Conservation (phyloP, 2,888 invertebrate genomes). For the Drosophila niveifrons region DNA sequence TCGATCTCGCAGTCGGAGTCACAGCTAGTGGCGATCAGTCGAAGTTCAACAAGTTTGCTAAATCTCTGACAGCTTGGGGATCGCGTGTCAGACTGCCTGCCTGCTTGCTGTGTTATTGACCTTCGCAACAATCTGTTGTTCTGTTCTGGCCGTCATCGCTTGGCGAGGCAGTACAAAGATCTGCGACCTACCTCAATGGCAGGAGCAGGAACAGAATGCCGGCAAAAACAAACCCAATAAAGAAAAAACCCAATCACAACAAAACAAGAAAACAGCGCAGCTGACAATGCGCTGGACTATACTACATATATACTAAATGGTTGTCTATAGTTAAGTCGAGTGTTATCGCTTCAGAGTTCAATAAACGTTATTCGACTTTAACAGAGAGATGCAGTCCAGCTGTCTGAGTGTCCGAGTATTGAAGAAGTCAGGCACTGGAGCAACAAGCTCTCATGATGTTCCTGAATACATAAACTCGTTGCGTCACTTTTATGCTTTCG, state of each 20-base stretch:
- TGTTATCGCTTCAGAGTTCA: conserved; percentile 46
- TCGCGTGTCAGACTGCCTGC: conserved; percentile 52
- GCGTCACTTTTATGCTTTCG: conserved; percentile 22
- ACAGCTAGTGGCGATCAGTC: conserved; percentile 49
- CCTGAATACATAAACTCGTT: conserved; percentile 41
- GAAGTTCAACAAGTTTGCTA: conserved; percentile 75
- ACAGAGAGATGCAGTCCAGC: not conserved
- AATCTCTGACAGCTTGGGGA: conserved; percentile 60
- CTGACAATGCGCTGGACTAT: conserved; percentile 15
- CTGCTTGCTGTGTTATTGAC: conserved; percentile 59
- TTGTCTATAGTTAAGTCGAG: conserved; percentile 16
- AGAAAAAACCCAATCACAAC: conserved; percentile 31
- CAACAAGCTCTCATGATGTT: conserved; percentile 20
- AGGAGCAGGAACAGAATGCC: conserved; percentile 61
- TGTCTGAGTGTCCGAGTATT: not conserved
- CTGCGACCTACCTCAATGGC: conserved; percentile 78
- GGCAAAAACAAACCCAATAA: conserved; percentile 5
- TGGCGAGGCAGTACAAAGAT: conserved; percentile 50
- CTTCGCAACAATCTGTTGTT: conserved; percentile 41
- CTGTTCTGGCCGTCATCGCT: conserved; percentile 12
- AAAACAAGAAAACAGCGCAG: conserved; percentile 19
- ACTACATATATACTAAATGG: conserved; percentile 13
- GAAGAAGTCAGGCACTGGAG: conserved; percentile 20
- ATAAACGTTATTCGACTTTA: conserved; percentile 65
- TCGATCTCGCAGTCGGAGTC: not conserved